phyloP scores from a whole-genome alignment of 2,888 invertebrate genomes.

The Noctua janthina region DNA sequence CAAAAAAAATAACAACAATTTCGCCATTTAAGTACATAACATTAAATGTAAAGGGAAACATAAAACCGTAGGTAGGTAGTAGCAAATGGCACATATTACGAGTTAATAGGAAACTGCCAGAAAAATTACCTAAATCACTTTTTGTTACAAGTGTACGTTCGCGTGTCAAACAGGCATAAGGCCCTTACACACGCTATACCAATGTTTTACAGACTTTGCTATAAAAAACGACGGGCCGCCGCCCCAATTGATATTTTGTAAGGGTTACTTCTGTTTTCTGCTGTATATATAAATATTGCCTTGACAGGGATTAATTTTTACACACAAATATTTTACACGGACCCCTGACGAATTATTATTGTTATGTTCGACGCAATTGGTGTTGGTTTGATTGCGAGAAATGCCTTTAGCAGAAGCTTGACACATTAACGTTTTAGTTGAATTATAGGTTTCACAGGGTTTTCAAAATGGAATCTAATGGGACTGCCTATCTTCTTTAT shows the following conservation, averaged over 20 bases:
- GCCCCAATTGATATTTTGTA: conserved; percentile 88
- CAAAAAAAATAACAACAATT: conserved; percentile 64
- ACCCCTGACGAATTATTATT: conserved; percentile 43
- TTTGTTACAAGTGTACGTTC: conserved; percentile 77
- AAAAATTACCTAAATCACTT: conserved; percentile 81
- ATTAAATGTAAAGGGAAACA: conserved; percentile 73
- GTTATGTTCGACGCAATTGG: conserved; percentile 29
- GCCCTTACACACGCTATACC: conserved; percentile 83
- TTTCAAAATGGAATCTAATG: not conserved
- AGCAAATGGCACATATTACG: conserved; percentile 72
- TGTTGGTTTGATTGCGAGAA: conserved; percentile 5
- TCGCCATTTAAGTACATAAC: conserved; percentile 68
- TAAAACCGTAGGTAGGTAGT: conserved; percentile 64
- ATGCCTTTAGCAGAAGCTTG: not conserved
- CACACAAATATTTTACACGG: conserved; percentile 71
- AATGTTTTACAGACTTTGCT: conserved; percentile 85
- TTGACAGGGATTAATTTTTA: conserved; percentile 58
- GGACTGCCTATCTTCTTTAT: not conserved
- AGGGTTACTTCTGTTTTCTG: conserved; percentile 83
- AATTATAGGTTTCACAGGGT: not conserved
- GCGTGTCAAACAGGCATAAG: conserved; percentile 86
- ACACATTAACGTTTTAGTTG: not conserved
- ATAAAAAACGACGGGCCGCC: conserved; percentile 84
- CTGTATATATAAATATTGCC: conserved; percentile 72
- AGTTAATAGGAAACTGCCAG: conserved; percentile 72